These are phyloP conservation scores for Excalfactoria chinensis DNA, from an alignment of 2,113 vertebrate species.

Conservation along the genomic window DNA sequence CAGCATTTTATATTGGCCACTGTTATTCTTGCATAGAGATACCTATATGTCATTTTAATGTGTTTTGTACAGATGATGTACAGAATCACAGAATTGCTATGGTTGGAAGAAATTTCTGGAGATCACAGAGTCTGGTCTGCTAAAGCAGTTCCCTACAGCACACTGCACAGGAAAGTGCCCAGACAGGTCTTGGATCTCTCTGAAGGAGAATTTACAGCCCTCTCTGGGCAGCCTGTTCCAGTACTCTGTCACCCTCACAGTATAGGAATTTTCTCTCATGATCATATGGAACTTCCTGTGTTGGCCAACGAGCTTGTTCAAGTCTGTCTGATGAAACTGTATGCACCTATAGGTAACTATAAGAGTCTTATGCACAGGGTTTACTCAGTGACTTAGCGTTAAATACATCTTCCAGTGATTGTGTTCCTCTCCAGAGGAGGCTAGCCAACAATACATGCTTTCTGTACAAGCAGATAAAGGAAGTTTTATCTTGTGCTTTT, in stretches of 20 bases:
- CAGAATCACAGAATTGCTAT: too few species aligned
- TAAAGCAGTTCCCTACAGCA: too few species aligned
- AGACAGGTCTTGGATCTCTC: too few species aligned
- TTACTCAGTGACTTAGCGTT: not conserved
- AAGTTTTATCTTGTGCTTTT: not conserved
- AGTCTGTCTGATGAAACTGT: not conserved
- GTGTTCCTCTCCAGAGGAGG: not conserved
- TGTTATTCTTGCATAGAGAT: not conserved
- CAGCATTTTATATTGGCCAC: not conserved
- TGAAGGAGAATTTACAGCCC: too few species aligned
- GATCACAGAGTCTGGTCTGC: too few species aligned
- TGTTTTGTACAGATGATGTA: not conserved
- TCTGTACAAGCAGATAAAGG: not conserved
- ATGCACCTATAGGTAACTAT: not conserved
- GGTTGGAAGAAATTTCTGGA: too few species aligned
- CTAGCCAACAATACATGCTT: not conserved
- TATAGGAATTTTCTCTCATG: too few species aligned
- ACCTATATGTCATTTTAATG: not conserved
- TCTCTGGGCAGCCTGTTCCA: too few species aligned
- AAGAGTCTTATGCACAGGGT: not conserved
- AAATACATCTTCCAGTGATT: not conserved
- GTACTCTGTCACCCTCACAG: too few species aligned
- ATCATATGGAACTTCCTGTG: too few species aligned
- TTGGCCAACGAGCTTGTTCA: not conserved
- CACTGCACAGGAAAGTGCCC: too few species aligned